Conservation (phyloP, 2,888 invertebrate species). For the Cryptocephalus primarius region DNA sequence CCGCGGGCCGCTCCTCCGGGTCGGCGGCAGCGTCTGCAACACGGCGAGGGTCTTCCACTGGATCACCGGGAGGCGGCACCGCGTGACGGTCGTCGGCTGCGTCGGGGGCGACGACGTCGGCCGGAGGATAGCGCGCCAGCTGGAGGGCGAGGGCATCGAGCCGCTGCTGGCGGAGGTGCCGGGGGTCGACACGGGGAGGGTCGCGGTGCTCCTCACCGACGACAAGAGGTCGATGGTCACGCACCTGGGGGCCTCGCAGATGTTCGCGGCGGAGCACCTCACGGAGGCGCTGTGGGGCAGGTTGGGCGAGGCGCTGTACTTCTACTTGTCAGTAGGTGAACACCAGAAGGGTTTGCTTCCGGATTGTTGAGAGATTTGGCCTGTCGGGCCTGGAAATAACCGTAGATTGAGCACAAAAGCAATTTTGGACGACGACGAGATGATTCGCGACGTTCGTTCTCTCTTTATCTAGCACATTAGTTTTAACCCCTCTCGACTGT, state of each 20-base stretch:
- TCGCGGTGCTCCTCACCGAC: constrained; percentile 16
- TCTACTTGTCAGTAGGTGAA: constrained; percentile 20
- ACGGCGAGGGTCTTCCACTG: constrained; percentile 15
- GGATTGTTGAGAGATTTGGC: too few species aligned
- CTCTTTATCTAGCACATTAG: too few species aligned
- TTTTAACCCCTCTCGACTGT: too few species aligned
- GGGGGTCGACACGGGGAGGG: constrained; percentile 14
- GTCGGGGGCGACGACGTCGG: constrained; percentile 17
- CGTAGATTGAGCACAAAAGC: too few species aligned
- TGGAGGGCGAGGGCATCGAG: constrained; percentile 12
- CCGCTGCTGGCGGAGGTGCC: constrained; percentile 9
- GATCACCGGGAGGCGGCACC: constrained; percentile 6
- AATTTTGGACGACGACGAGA: too few species aligned
- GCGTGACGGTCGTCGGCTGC: constrained; percentile 14
- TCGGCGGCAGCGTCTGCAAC: constrained; percentile 21
- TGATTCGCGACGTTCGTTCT: too few species aligned
- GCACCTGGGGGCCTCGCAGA: constrained; percentile 19
- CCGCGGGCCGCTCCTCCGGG: constrained; percentile 6
- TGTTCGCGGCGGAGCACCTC: constrained; percentile 9
- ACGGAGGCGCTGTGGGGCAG: constrained; percentile 1
- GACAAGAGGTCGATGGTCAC: constrained; percentile 19
- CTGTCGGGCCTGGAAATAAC: too few species aligned
- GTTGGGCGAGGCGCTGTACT: constrained; percentile 9
- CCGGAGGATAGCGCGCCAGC: constrained; percentile 9
- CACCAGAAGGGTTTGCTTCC: too few species aligned